A percentile compares a stretch with the other conserved stretches of the same genome.
These are phyloP conservation scores for Meteorus cinctellus DNA, from an alignment of 2,888 invertebrate genomes.

Conservation along the genomic window DNA sequence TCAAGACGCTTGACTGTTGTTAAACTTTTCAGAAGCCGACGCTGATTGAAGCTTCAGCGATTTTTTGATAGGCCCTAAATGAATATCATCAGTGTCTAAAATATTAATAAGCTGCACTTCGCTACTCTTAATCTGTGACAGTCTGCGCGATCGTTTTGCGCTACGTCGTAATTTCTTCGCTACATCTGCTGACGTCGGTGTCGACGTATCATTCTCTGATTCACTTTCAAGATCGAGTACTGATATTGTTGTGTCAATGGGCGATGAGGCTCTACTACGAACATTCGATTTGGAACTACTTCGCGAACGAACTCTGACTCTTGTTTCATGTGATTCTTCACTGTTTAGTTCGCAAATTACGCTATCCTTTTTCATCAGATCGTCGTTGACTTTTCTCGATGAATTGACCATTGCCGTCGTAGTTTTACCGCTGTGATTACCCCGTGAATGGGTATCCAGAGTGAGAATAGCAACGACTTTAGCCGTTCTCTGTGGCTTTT, in stretches of 20 bases:
- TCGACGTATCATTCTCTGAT: constrained; percentile 51
- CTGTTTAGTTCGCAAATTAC: background rate
- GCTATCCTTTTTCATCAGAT: constrained; percentile 22
- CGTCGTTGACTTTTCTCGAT: constrained; percentile 38
- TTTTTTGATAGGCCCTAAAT: constrained; percentile 56
- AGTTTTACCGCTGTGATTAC: constrained; percentile 46
- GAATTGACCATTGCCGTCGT: constrained; percentile 34
- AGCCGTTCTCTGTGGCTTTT: constrained; percentile 69
- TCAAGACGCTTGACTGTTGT: constrained; percentile 55
- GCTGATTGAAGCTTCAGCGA: constrained; percentile 45
- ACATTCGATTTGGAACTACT: constrained; percentile 41
- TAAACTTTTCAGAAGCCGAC: constrained; percentile 57
- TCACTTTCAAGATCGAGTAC: constrained; percentile 61
- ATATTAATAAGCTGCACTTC: constrained; percentile 53
- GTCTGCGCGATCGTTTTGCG: constrained; percentile 25
- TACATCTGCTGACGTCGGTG: background rate
- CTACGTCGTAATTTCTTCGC: constrained; percentile 32
- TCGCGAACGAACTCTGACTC: constrained; percentile 30
- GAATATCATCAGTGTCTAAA: constrained; percentile 55
- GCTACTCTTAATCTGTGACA: constrained; percentile 46
- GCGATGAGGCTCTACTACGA: background rate
- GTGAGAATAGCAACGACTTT: constrained; percentile 69
- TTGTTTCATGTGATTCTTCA: constrained; percentile 14
- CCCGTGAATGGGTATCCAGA: constrained; percentile 60
- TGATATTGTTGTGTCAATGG: constrained; percentile 8